A percentile compares a stretch with the other conserved stretches of the same genome.
These are phyloP conservation scores for Phocoena phocoena DNA, from an alignment of 2,113 vertebrate genomes.

Conservation along the genomic window DNA sequence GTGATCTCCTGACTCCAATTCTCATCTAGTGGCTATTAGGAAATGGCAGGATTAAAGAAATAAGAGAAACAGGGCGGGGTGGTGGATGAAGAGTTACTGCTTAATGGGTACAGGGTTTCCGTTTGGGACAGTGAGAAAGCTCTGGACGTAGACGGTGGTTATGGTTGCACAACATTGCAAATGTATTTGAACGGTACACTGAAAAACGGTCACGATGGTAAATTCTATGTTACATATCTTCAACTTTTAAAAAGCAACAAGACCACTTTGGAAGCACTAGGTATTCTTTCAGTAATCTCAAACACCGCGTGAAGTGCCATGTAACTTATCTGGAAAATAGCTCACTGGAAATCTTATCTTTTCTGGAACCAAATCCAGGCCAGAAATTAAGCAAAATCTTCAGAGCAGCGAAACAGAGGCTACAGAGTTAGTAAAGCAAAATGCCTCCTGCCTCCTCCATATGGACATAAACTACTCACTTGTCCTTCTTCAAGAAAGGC, in stretches of 20 bases:
- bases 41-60: not conserved
- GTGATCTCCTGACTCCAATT: not conserved
- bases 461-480: rapidly evolving
- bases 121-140: not conserved
- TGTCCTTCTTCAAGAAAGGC: not conserved
- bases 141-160: rapidly evolving
- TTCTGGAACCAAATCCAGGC: not conserved
- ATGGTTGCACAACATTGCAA: rapidly evolving
- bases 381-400: not conserved
- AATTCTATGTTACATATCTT: not conserved
- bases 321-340: not conserved
- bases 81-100: rapidly evolving
- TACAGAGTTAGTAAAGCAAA: rapidly evolving
- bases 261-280: not conserved
- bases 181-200: not conserved
- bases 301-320: not conserved
- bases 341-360: not conserved
- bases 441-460: rapidly evolving
- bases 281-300: not conserved
- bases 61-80: not conserved
- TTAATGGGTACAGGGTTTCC: rapidly evolving
- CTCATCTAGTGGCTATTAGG: no score
- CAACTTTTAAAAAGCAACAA: not conserved
- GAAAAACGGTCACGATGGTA: not conserved
- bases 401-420: not conserved